These are phyloP conservation scores for Fratercula arctica DNA, from an alignment of 2,797 vertebrate genomes.

Conservation along the genomic window DNA sequence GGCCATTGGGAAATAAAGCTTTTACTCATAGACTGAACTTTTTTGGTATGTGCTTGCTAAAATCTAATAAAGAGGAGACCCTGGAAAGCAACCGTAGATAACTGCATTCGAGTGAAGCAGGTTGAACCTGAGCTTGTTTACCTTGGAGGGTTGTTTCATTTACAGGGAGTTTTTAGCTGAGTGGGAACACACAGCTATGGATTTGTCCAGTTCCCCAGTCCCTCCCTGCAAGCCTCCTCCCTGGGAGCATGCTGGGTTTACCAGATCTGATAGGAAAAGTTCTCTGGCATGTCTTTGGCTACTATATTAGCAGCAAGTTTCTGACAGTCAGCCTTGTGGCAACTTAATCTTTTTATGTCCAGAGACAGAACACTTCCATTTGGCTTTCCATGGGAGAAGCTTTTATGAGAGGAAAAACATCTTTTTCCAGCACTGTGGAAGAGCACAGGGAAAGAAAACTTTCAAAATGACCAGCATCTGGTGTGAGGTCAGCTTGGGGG, in stretches of 20 bases:
- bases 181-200: background rate
- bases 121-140: background rate
- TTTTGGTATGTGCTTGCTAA: background rate
- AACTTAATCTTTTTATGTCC: background rate
- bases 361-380: background rate
- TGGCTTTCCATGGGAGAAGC: background rate
- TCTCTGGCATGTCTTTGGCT: background rate
- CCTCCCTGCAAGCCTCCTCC: background rate
- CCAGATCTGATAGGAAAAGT: background rate
- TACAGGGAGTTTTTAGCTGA: background rate
- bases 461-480: background rate
- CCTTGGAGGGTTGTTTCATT: background rate
- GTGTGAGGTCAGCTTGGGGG: background rate
- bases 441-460: background rate
- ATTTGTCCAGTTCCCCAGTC: background rate
- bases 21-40: background rate
- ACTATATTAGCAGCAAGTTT: background rate
- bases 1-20: slow-evolving; percentile 43
- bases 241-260: background rate
- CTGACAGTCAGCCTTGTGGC: background rate
- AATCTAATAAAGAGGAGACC: slow-evolving; percentile 17
- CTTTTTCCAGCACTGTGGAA: background rate
- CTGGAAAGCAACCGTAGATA: background rate
- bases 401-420: background rate
- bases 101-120: background rate